phyloP scores from a whole-genome alignment of 2,888 invertebrate species.

The Nebria salina region DNA sequence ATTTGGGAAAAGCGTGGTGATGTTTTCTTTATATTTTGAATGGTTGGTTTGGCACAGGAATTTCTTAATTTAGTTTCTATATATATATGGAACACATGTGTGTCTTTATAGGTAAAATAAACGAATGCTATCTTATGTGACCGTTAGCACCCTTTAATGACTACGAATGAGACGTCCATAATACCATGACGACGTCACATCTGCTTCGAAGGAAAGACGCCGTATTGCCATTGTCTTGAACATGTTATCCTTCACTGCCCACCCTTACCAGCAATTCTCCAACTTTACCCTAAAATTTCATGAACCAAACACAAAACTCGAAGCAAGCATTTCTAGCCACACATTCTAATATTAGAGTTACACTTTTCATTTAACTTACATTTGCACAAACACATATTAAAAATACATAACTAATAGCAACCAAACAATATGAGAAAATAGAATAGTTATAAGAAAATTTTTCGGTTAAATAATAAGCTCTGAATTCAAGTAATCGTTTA shows the following conservation, averaged over 20 bases:
- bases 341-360: too few species aligned
- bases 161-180: conserved; percentile 22
- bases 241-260: conserved; percentile 28
- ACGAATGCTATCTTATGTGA: not conserved
- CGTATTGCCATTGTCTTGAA: conserved; percentile 19
- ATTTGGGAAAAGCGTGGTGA: not conserved
- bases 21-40: not conserved
- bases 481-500: too few species aligned
- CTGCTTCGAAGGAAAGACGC: conserved; percentile 19
- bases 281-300: not conserved
- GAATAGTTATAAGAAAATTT: too few species aligned
- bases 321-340: not conserved
- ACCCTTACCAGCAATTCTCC: conserved; percentile 10
- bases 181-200: conserved; percentile 27
- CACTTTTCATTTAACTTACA: too few species aligned
- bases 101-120: not conserved
- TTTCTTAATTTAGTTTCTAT: not conserved
- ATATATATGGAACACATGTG: conserved; percentile 3
- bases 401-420: too few species aligned
- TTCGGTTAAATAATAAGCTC: too few species aligned
- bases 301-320: not conserved
- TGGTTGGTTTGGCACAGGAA: not conserved
- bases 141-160: conserved; percentile 13
- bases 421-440: too few species aligned
- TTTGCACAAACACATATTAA: too few species aligned